These are phyloP conservation scores for Phoxinus dragarum DNA, from an alignment of 2,797 vertebrate species.

Conservation along the genomic window DNA sequence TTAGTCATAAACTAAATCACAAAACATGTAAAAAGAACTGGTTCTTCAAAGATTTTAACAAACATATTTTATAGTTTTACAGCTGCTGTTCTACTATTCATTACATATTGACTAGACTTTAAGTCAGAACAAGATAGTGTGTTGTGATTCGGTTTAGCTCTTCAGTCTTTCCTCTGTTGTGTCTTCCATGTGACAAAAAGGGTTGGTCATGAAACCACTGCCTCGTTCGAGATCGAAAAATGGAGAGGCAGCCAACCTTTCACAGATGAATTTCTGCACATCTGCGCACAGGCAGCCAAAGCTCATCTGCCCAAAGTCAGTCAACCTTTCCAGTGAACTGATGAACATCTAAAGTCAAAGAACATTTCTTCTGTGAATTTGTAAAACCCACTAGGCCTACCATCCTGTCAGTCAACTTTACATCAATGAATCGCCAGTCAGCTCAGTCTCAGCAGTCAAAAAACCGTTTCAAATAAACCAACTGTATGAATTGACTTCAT, in stretches of 20 bases:
- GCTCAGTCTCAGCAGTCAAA: background rate
- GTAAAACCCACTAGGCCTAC: background rate
- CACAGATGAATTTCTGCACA: constrained; percentile 55
- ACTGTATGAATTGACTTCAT: background rate
- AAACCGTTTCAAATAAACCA: background rate
- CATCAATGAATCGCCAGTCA: background rate
- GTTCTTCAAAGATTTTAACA: background rate
- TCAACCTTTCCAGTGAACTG: constrained; percentile 25
- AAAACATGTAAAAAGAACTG: background rate
- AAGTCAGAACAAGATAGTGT: background rate
- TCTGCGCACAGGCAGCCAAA: constrained; percentile 50
- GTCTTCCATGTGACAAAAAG: constrained; percentile 4
- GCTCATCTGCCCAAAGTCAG: constrained; percentile 27
- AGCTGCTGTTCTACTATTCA: background rate
- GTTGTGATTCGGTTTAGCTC: constrained; percentile 3
- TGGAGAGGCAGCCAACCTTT: constrained; percentile 61
- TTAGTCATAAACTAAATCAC: background rate
- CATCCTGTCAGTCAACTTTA: background rate
- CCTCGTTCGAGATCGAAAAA: constrained; percentile 38
- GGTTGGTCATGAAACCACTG: constrained; percentile 17
- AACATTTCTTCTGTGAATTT: constrained; percentile 8
- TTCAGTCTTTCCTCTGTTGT: constrained; percentile 7
- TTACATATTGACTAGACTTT: background rate
- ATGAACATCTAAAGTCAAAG: constrained; percentile 9
- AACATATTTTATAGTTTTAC: background rate